Base-by-base conservation (phyloP, 2,888 invertebrate species). In the Clepsis dumicolana region DNA sequence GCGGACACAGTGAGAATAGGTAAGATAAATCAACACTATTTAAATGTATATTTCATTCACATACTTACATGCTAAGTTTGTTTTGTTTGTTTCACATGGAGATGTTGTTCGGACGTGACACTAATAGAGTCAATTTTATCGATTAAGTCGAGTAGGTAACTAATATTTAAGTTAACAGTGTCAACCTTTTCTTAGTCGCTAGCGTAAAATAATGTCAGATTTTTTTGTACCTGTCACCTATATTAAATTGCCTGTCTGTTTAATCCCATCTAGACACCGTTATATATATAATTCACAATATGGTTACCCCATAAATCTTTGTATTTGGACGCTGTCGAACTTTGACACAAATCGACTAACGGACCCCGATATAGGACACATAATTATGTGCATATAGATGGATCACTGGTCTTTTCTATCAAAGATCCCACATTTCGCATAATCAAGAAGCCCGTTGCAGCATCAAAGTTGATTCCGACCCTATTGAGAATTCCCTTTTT, bases 1-100 rank as follows among this genome's bases (percentile, higher is more conserved):
- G 84, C 69, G 77, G 76, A 44, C 63, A 64, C 21, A 74, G 74
- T 29, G 70, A 71, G n/a, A 77, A 78, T 68, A 81, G 89, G 91
- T 91, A 82, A 89, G 90, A 71, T 53, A 77, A 44, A 10, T 62
- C 65, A 44, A 44, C 8, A 44, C 8, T 7, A 44, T 44, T 16
- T 7, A 8, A 44, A 14, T 35, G 3, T 29, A 3, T 7, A 4
- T 29, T 29, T 12, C 14, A 35, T 35, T 35, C 35, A 35, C 10
- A 12, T 35, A 2, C 3, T 12, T 10, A 14, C 12, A 12, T 10
- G 14, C 35, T 35, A 12, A 12, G 12, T 35, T 14, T 35, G 18
- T 16, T 44, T 44, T 44, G 7, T 44, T 38, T 14, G 38, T n/a
- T 3, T 38, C 3, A 18, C 16, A 8, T 7, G 18, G 2, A 18